phyloP scores from a whole-genome alignment of 2,113 vertebrate genomes.

The Nycticebus coucang region DNA sequence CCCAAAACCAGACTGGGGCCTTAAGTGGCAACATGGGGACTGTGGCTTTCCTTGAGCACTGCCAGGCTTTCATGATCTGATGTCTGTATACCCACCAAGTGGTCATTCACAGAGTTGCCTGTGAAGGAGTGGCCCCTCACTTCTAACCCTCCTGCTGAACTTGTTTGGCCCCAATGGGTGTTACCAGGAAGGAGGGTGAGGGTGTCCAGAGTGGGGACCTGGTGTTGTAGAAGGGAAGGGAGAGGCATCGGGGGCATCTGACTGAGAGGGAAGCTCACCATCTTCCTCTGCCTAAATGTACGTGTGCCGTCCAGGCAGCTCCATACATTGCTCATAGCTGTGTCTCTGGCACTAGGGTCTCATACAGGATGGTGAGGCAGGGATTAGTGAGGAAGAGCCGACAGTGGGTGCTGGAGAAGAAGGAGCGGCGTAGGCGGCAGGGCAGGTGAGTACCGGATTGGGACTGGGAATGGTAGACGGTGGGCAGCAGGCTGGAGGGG shows the following conservation, averaged over 20 bases:
- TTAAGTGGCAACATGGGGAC: not conserved
- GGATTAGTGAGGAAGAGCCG: constrained; percentile 91
- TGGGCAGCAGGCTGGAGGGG: rapidly evolving
- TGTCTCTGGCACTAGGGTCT: constrained; percentile 81
- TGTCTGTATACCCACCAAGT: rapidly evolving
- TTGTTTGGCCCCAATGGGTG: not conserved
- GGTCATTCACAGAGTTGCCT: not conserved
- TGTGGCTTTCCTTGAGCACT: not conserved
- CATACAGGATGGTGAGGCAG: constrained; percentile 87
- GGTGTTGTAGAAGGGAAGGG: not conserved
- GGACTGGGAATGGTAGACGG: rapidly evolving
- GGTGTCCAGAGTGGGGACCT: not conserved
- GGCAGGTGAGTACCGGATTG: constrained; percentile 88
- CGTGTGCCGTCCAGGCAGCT: rapidly evolving
- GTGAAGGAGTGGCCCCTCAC: rapidly evolving
- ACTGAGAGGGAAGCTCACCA: not conserved
- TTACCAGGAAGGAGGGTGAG: not conserved
- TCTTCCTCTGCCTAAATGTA: too few species aligned
- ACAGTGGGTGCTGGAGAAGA: constrained; percentile 97
- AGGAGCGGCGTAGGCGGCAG: constrained; percentile 93
- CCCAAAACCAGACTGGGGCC: not conserved
- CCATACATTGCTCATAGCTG: rapidly evolving
- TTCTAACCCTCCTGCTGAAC: not conserved
- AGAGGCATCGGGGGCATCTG: not conserved
- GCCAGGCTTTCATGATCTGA: not conserved